Conservation (phyloP, 2,113 vertebrate genomes). For the Lampris incognitus region DNA sequence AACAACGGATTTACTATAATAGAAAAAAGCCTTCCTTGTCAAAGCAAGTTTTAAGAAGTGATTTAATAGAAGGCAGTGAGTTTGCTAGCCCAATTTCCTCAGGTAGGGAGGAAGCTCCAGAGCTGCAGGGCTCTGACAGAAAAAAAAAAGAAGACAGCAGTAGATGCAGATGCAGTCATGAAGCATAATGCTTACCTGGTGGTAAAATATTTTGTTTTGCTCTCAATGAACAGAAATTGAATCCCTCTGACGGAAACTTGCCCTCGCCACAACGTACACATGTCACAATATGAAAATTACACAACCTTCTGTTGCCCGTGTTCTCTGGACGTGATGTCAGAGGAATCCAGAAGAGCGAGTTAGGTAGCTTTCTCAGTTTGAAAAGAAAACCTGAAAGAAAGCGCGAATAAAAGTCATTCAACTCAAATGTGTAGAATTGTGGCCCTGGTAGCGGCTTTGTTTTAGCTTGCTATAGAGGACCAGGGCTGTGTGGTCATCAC, state of each 20-base stretch:
- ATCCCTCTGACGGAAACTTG: too few relatives aligned
- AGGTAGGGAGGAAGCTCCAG: too few relatives aligned
- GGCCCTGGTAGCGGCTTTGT: background rate
- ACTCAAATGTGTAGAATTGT: background rate
- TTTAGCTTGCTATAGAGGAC: constrained; percentile 16
- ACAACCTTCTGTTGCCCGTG: background rate
- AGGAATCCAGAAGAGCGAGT: constrained; percentile 71
- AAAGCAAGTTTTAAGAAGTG: too few relatives aligned
- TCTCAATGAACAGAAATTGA: too few relatives aligned
- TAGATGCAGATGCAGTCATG: too few relatives aligned
- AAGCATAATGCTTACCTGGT: constrained; percentile 44
- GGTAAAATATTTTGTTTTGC: too few relatives aligned
- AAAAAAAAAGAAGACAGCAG: too few relatives aligned
- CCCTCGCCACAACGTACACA: background rate
- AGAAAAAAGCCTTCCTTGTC: too few relatives aligned
- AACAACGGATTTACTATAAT: too few relatives aligned
- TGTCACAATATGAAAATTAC: background rate
- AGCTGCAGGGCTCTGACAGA: too few relatives aligned
- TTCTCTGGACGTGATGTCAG: background rate
- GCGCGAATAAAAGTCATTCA: background rate
- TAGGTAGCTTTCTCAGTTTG: constrained; percentile 46
- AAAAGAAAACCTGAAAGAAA: background rate
- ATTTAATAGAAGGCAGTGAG: too few relatives aligned
- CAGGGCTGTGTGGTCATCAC: constrained; percentile 29
- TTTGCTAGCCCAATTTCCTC: too few relatives aligned